Evolutionary conservation across 2,888 invertebrate genomes (phyloP).

Genomic region (Nomada fabriciana): DNA sequence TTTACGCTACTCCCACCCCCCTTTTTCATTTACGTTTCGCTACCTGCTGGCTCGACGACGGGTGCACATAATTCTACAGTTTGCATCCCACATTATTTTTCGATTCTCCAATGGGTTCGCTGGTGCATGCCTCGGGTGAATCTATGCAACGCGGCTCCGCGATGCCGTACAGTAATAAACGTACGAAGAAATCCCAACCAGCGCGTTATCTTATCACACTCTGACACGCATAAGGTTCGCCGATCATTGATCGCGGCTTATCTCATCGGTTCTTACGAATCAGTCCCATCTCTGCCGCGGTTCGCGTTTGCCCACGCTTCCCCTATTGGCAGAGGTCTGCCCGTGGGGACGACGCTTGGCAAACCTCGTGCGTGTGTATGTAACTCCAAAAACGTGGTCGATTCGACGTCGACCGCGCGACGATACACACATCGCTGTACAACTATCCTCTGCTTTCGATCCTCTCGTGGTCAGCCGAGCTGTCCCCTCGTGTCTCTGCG

Average conservation of each 20-base stretch:
- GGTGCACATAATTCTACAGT: conserved; percentile 36
- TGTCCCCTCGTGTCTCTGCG: background rate
- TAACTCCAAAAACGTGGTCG: conserved; percentile 3
- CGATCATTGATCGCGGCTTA: conserved; percentile 59
- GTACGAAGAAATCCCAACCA: background rate
- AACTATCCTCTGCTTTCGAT: background rate
- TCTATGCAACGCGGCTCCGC: too few species aligned
- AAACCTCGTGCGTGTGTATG: conserved; percentile 5
- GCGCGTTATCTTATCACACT: conserved; percentile 44
- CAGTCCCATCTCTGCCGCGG: background rate
- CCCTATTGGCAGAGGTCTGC: background rate
- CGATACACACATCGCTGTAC: too few species aligned
- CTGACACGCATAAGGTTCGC: conserved; percentile 45
- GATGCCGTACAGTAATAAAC: too few species aligned
- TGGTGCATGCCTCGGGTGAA: too few species aligned
- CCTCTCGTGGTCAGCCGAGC: background rate
- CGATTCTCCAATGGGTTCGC: too few species aligned
- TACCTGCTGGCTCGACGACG: conserved; percentile 28
- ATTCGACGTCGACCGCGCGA: background rate
- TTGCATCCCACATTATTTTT: conserved; percentile 23
- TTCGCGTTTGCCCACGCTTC: background rate
- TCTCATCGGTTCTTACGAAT: conserved; percentile 45
- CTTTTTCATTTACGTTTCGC: conserved; percentile 40
- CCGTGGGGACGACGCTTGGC: background rate
- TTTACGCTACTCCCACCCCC: conserved; percentile 23